Evolutionary conservation across 2,888 invertebrate genomes (phyloP).

Genomic region (Neocrepidodera transversa): DNA sequence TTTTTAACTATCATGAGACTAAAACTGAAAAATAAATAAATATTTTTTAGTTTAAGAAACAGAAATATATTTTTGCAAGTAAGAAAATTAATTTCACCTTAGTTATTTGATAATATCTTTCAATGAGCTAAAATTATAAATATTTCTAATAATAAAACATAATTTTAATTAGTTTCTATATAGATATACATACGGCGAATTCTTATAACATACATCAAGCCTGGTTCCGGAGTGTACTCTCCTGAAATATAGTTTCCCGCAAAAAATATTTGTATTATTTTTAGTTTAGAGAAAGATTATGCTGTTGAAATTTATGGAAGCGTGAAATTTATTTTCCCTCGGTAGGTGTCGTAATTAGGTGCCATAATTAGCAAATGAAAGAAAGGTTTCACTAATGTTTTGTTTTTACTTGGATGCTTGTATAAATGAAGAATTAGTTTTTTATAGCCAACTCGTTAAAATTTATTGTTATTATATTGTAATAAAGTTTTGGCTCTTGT

Average conservation of each 20-base stretch:
- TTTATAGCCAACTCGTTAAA: no score
- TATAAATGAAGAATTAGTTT: no score
- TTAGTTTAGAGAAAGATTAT: constrained; percentile 10
- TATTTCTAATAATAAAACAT: constrained; percentile 3
- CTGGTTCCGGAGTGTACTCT: constrained; percentile 16
- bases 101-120: no score
- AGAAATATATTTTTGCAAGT: no score
- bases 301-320: constrained; percentile 22
- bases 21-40: no score
- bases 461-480: no score
- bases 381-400: constrained; percentile 9
- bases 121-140: neutral
- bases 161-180: constrained; percentile 3
- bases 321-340: constrained; percentile 21
- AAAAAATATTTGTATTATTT: constrained; percentile 18
- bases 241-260: constrained; percentile 24
- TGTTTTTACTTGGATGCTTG: constrained; percentile 1
- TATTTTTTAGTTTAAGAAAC: no score
- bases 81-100: no score
- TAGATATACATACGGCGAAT: constrained; percentile 1
- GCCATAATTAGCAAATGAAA: constrained; percentile 16
- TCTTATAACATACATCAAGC: constrained; percentile 3
- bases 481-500: no score
- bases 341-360: constrained; percentile 15
- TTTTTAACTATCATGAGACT: no score